Evolutionary conservation across 2,113 vertebrate genomes (phyloP).

Genomic region (Crotalus helleri): DNA sequence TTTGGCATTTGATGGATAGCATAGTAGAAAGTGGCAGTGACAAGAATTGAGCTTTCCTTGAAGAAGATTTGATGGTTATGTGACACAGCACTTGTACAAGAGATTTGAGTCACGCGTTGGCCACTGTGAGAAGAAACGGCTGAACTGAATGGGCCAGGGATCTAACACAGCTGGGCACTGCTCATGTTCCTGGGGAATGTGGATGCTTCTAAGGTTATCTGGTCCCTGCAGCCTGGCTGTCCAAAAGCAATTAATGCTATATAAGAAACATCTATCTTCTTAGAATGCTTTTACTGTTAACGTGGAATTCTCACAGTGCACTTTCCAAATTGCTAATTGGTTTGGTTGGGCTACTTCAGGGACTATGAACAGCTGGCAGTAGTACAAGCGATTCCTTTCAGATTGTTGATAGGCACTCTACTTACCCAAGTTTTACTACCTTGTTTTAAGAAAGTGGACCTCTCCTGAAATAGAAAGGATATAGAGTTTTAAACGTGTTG

Average conservation of each 20-base stretch:
- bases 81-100: background rate
- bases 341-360: background rate
- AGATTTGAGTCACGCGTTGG: background rate
- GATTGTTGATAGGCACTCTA: background rate
- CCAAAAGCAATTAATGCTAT: background rate
- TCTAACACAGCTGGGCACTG: background rate
- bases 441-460: background rate
- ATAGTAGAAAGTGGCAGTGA: background rate
- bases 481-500: background rate
- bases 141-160: background rate
- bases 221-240: background rate
- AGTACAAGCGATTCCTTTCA: background rate
- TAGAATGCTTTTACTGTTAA: background rate
- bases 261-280: background rate
- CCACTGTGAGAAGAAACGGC: background rate
- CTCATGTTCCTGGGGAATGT: background rate
- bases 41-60: background rate
- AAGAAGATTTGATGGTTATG: background rate
- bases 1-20: background rate
- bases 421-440: background rate
- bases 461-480: background rate
- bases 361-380: background rate
- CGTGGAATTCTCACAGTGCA: background rate
- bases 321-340: background rate
- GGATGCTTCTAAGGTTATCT: background rate